These are phyloP conservation scores for Lepidothrix coronata DNA, from an alignment of 2,113 vertebrate species.

Conservation along the genomic window DNA sequence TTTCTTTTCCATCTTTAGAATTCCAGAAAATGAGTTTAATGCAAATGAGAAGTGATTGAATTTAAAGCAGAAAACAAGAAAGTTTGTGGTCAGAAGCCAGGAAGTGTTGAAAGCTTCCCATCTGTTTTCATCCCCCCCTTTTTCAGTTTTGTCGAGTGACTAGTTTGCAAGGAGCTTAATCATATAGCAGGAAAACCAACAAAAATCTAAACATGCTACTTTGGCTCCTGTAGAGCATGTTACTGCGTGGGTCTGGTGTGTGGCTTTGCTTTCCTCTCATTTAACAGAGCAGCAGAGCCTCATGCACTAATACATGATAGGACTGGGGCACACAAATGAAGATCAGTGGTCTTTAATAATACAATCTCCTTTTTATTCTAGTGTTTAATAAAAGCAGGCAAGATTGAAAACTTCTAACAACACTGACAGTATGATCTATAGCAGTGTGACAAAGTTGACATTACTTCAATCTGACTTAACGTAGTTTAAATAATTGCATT, in stretches of 20 bases:
- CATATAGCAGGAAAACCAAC: neutral
- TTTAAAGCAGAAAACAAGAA: neutral
- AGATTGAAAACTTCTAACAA: slow-evolving; percentile 6
- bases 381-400: neutral
- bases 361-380: neutral
- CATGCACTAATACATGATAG: rapidly evolving
- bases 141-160: neutral
- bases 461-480: slow-evolving; percentile 20
- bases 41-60: neutral
- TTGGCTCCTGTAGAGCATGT: neutral
- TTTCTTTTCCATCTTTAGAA: slow-evolving; percentile 7
- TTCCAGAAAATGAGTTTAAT: neutral
- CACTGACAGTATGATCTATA: neutral
- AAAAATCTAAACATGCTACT: neutral
- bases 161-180: neutral
- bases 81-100: neutral
- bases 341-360: neutral
- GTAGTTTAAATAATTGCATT: slow-evolving; percentile 40
- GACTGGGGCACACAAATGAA: neutral
- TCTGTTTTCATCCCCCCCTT: neutral
- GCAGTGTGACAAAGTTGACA: neutral
- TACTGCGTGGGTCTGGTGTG: neutral
- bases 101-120: neutral
- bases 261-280: neutral
- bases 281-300: neutral